These are phyloP conservation scores for Craterocephalus amniculus DNA, from an alignment of 2,797 vertebrate genomes.

Conservation along the genomic window DNA sequence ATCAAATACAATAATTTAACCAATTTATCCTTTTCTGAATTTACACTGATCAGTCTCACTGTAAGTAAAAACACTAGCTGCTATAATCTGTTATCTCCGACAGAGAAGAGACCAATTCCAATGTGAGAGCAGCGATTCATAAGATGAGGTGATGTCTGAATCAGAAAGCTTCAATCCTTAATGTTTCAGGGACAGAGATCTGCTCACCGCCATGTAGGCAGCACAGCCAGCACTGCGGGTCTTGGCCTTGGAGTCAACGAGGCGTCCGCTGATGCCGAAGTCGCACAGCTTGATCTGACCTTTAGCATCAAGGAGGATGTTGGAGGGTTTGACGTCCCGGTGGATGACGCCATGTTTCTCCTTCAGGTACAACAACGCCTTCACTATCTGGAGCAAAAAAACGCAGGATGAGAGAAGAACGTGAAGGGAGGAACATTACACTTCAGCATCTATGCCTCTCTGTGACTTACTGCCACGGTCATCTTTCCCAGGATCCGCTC, in stretches of 20 bases:
- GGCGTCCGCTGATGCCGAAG: conserved; percentile 95
- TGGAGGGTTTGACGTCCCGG: conserved; percentile 94
- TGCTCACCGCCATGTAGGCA: conserved; percentile 96
- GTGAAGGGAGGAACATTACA: neutral
- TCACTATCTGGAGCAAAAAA: conserved; percentile 86
- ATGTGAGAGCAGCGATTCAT: too few species aligned
- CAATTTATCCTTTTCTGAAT: too few species aligned
- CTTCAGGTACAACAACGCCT: conserved; percentile 93
- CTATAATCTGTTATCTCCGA: too few species aligned
- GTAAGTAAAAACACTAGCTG: too few species aligned
- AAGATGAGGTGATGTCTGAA: too few species aligned
- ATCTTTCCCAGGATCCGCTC: conserved; percentile 96
- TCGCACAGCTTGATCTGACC: conserved; percentile 97
- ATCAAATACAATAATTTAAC: too few species aligned
- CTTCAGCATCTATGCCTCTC: neutral
- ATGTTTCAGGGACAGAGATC: too few species aligned
- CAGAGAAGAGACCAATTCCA: too few species aligned
- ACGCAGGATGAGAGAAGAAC: neutral
- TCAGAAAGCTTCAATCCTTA: too few species aligned
- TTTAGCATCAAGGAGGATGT: conserved; percentile 92
- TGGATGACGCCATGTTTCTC: conserved; percentile 97
- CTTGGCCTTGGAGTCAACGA: conserved; percentile 96
- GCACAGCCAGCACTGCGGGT: conserved; percentile 96
- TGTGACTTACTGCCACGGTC: conserved; percentile 91
- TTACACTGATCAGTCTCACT: too few species aligned